These are phyloP conservation scores for Sebastes jordani DNA, from an alignment of 2,797 vertebrate genomes.

Conservation along the genomic window DNA sequence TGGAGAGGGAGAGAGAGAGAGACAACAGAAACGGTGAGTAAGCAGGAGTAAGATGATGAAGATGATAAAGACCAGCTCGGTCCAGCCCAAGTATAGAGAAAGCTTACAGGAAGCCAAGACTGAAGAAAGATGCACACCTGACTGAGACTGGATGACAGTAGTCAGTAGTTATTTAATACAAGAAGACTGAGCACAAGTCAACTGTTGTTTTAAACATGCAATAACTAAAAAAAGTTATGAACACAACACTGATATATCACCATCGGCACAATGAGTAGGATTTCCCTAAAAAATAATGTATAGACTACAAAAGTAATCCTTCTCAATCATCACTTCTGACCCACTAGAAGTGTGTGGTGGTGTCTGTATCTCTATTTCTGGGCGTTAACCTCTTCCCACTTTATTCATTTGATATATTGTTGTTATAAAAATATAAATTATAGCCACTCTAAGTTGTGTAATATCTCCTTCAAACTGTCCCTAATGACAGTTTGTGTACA, in stretches of 20 bases:
- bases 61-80: background rate
- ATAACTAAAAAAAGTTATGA: no score
- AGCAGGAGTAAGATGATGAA: background rate
- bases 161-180: background rate
- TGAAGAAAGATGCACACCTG: background rate
- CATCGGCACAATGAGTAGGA: background rate
- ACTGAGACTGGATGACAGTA: background rate
- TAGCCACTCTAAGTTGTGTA: background rate
- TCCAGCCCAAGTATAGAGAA: background rate
- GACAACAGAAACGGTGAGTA: background rate
- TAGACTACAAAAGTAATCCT: background rate
- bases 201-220: background rate
- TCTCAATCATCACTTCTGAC: no score
- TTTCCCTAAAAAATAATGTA: background rate
- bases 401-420: rapidly evolving
- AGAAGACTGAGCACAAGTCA: background rate
- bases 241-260: background rate
- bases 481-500: background rate
- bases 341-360: no score
- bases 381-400: background rate
- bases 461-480: background rate
- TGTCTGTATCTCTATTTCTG: no score
- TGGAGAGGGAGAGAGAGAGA: background rate
- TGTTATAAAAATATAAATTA: background rate
- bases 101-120: background rate